Percentiles rank a stretch among this genome's conserved stretches.
phyloP scores from a whole-genome alignment of 2,113 vertebrate genomes.

The Peucedramus taeniatus region DNA sequence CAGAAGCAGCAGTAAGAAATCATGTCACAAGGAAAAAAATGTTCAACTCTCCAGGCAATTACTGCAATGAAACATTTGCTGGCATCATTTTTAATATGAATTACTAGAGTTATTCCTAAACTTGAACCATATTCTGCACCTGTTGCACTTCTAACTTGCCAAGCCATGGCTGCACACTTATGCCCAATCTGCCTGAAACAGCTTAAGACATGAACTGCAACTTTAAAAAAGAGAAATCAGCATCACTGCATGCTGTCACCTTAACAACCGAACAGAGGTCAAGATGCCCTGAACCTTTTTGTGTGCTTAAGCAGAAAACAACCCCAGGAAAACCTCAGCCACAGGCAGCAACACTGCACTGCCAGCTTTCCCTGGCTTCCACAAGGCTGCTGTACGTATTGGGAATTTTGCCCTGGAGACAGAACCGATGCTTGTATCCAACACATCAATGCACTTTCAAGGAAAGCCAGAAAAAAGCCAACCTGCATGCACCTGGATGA shows the following conservation, averaged over 20 bases:
- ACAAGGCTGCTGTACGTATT: not conserved
- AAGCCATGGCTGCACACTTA: not conserved
- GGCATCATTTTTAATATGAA: not conserved
- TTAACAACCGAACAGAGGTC: rapidly evolving
- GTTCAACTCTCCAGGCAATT: not conserved
- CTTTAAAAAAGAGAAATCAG: not conserved
- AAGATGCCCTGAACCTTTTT: not conserved
- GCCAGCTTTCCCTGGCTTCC: not conserved
- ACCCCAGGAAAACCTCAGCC: not conserved
- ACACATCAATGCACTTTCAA: not conserved
- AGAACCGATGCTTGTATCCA: not conserved
- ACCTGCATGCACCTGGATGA: not conserved
- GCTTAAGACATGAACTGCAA: not conserved
- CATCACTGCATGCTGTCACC: not conserved
- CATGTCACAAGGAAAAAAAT: not conserved
- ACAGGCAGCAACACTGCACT: rapidly evolving
- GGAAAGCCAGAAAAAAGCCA: not conserved
- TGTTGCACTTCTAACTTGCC: not conserved
- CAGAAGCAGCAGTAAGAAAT: not conserved
- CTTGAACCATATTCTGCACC: not conserved
- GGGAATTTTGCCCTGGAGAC: not conserved
- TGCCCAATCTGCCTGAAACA: not conserved
- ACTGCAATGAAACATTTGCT: not conserved
- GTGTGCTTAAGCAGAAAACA: not conserved
- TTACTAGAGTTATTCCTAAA: not conserved